A percentile compares a stretch with the other conserved stretches of the same genome.
These are phyloP conservation scores for Macroramphosus scolopax DNA, from an alignment of 2,797 vertebrate genomes.

Conservation along the genomic window DNA sequence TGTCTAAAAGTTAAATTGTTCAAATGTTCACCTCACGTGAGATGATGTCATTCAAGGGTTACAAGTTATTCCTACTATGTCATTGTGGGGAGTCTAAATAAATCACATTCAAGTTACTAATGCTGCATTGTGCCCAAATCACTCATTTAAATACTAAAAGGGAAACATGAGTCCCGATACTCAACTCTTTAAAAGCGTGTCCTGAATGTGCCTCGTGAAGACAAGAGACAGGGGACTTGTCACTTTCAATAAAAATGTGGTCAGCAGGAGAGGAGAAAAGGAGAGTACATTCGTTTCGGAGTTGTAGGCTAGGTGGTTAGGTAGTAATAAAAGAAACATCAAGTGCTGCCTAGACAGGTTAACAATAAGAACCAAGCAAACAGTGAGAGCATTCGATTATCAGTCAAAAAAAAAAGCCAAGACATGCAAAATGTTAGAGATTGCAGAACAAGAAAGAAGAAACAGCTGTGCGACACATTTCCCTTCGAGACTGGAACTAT, in stretches of 20 bases:
- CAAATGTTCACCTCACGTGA: too few species aligned
- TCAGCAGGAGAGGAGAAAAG: slow-evolving; percentile 1
- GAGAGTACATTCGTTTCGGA: slow-evolving; percentile 54
- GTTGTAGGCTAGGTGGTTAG: slow-evolving; percentile 37
- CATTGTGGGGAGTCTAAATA: background rate
- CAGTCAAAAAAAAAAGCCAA: slow-evolving; percentile 75
- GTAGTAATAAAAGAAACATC: slow-evolving; percentile 63
- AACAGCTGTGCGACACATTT: slow-evolving; percentile 54
- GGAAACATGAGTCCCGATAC: background rate
- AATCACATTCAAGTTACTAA: background rate
- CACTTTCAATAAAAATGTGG: slow-evolving; percentile 29
- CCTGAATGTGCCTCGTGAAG: too few species aligned
- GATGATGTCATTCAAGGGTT: too few species aligned
- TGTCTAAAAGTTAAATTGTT: too few species aligned
- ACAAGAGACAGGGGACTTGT: too few species aligned
- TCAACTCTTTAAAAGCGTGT: too few species aligned
- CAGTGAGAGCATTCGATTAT: slow-evolving; percentile 77
- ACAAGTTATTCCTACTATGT: too few species aligned
- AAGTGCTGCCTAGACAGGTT: slow-evolving; percentile 57
- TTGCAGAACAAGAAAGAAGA: slow-evolving; percentile 66
- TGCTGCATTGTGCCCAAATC: background rate
- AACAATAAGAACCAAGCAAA: slow-evolving; percentile 77
- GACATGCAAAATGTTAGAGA: slow-evolving; percentile 83
- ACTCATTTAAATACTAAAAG: slow-evolving; percentile 9
- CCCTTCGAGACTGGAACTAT: slow-evolving; percentile 66